Percentiles rank a stretch among this genome's conserved stretches.
These are phyloP conservation scores for Probaryconus sp. DNA, from an alignment of 1,140 invertebrate genomes.

Conservation along the genomic window DNA sequence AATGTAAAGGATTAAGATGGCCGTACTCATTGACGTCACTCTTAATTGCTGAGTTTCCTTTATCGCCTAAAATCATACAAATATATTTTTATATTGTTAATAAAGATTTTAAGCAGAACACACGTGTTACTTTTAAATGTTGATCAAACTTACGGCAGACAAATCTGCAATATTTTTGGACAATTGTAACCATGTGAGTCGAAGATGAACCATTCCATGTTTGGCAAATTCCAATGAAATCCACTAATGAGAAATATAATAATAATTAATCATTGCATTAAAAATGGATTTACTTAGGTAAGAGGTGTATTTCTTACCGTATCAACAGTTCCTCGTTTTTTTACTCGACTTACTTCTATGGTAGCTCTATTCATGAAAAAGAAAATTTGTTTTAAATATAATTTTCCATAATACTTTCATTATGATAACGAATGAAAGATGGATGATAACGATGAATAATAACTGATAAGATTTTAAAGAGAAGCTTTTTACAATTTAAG, in stretches of 20 bases:
- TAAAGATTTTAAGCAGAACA: no score
- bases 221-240: slow-evolving; percentile 95
- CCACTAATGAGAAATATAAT: slow-evolving; percentile 85
- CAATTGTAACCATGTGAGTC: slow-evolving; percentile 91
- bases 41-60: slow-evolving; percentile 87
- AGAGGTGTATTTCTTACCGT: no score
- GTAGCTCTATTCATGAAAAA: slow-evolving; percentile 79
- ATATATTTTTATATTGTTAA: no score
- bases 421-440: slow-evolving; percentile 10
- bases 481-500: slow-evolving; percentile 38
- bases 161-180: slow-evolving; percentile 85
- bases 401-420: no score
- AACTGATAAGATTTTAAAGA: slow-evolving; percentile 23
- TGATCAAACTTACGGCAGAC: slow-evolving; percentile 82
- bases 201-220: slow-evolving; percentile 93
- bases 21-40: slow-evolving; percentile 86
- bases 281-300: no score
- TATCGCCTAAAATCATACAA: slow-evolving; percentile 80
- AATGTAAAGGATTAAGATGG: slow-evolving; percentile 89
- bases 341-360: slow-evolving; percentile 83
- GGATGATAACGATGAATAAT: slow-evolving; percentile 30
- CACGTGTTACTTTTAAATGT: no score
- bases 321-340: slow-evolving; percentile 83
- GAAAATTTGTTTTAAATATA: slow-evolving; percentile 4
- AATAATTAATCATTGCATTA: no score